Conservation (phyloP, 2,888 invertebrate species). For the Noctua fimbriata region DNA sequence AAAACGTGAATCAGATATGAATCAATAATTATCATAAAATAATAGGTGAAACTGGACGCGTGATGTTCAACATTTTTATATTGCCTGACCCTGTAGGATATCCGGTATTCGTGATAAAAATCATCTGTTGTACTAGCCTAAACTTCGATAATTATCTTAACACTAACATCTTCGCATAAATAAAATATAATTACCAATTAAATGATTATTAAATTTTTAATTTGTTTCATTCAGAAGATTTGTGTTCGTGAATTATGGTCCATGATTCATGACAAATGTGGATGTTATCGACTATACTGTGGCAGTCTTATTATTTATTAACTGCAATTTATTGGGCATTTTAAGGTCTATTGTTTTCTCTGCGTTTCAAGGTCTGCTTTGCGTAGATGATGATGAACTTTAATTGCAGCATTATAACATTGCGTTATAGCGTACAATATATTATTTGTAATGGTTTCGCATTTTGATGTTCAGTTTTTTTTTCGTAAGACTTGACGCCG, state of each 20-base stretch:
- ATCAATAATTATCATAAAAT: conserved; percentile 52
- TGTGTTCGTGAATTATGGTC: conserved; percentile 18
- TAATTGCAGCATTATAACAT: conserved; percentile 8
- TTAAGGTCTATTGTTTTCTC: conserved; percentile 37
- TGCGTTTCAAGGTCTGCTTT: conserved; percentile 30
- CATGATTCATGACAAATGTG: conserved; percentile 50
- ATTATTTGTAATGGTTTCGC: conserved; percentile 10
- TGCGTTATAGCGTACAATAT: background rate
- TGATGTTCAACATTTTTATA: conserved; percentile 51
- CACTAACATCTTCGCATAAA: conserved; percentile 47
- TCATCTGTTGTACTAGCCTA: conserved; percentile 51
- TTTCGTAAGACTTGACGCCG: background rate
- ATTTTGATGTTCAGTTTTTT: background rate
- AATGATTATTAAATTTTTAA: conserved; percentile 30
- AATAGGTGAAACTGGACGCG: conserved; percentile 63
- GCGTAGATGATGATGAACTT: background rate
- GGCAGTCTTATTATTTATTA: conserved; percentile 30
- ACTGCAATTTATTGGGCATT: conserved; percentile 21
- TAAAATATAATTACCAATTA: conserved; percentile 57
- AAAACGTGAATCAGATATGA: conserved; percentile 33
- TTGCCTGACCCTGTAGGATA: conserved; percentile 59
- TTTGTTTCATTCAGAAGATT: conserved; percentile 24
- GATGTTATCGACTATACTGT: conserved; percentile 24
- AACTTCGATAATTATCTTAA: conserved; percentile 51
- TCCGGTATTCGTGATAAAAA: conserved; percentile 70